phyloP scores from a whole-genome alignment of 2,113 vertebrate genomes.

The Oxyruncus cristatus region DNA sequence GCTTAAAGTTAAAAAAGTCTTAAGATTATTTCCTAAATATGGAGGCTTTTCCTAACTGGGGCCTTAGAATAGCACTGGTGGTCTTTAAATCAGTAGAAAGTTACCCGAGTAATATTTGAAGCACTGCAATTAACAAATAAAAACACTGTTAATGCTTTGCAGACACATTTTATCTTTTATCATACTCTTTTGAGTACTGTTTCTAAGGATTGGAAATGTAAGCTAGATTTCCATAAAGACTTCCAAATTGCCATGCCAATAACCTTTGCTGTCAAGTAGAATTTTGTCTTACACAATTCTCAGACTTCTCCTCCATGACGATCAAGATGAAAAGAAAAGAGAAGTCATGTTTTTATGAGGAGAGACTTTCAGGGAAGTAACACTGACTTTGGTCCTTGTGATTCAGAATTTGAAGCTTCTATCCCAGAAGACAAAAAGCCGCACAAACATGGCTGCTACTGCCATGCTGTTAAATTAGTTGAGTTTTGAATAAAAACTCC shows the following conservation, averaged over 20 bases:
- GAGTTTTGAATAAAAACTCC: background rate
- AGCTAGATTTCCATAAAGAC: background rate
- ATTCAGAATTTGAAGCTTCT: background rate
- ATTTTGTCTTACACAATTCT: background rate
- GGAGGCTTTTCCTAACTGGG: background rate
- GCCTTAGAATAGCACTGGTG: background rate
- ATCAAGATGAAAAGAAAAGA: background rate
- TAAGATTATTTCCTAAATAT: background rate
- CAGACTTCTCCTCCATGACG: background rate
- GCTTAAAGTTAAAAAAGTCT: background rate
- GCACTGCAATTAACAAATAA: background rate
- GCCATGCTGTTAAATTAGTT: background rate
- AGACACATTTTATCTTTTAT: background rate
- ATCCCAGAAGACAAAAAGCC: background rate
- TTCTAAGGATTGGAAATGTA: background rate
- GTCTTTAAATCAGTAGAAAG: background rate
- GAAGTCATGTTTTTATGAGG: background rate
- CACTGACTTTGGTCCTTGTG: background rate
- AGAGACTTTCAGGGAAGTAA: background rate
- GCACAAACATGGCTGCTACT: background rate
- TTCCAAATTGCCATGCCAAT: background rate
- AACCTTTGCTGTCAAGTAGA: background rate
- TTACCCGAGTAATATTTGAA: background rate
- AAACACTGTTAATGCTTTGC: background rate
- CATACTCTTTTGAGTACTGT: background rate